Base-by-base conservation (phyloP, 2,888 invertebrate genomes). In the Drosophila stalkeri region DNA sequence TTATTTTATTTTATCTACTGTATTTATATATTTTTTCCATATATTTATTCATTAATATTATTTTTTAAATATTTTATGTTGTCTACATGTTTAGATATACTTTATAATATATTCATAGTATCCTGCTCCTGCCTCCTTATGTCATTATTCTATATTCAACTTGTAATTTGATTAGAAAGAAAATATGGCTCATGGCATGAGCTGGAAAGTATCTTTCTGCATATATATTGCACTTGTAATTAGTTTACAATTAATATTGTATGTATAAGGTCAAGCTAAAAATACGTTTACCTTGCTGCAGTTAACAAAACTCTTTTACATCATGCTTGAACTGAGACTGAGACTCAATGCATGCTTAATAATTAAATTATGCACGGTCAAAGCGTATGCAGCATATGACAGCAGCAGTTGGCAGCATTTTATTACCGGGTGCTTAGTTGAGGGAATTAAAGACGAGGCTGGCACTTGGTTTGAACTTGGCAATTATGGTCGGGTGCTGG, bases 401-500 rank as follows among this genome's bases (percentile, higher is more conserved):
- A 59, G 27, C 27, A 27, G 27, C 27, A 62, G 37, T 47, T 16
- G 44, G 12, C 49, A 39, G 54, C 62, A 59, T 64, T 56, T 66
- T 18, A 18, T 56, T 16, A 20, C 54, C 41, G 51, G 55, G 16
- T 69, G 69, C 56, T 57, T 57, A 61, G 49, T 67, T 70, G 81
- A 80, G 77, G 83, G 80, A 86, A 86, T 80, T 83, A 77, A 72
- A 56, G 71, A 20, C 47, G 14, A 11, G 35, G 43, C 52, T 46
- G 20, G 11, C 31, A 11, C 47, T 31, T 9, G 47, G 27, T 16
- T 23, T 16, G 47, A 9, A 6, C n/a, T 6, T 12, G 41, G 8
- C 46, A 23, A 20, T 31, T 27, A 31, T 31, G 18, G 16, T 3
- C 33, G n/a, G 18, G 20, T 37, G 18, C 46, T 14, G 16, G 18